Base-by-base conservation (phyloP, 2,797 vertebrate species). In the Miichthys miiuy region DNA sequence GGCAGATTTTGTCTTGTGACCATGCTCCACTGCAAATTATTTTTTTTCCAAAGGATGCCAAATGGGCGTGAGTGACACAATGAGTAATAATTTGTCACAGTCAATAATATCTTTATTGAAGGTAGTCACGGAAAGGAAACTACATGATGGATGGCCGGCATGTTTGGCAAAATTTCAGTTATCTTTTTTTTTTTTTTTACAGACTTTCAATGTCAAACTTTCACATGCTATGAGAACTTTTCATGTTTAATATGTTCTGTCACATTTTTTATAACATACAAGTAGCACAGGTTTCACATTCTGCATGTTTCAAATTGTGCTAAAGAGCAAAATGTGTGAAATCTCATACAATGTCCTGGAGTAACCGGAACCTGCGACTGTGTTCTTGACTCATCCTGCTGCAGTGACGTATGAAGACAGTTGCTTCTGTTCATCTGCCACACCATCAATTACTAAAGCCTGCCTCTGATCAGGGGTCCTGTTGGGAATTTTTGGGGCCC, bases 1-100 rank as follows among this genome's bases (percentile, higher is more conserved):
- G 92, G 94, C 94, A 96, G 94, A 95, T 91, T 93, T 76, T 18
- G 87, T 80, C 93, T 91, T 94, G 93, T 94, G 94, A 95, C 87
- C 83, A 60, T 57, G 61, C 77, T 23, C 66, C 42, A 58, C 79
- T 68, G 79, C 85, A 89, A 92, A 90, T 91, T 79, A 83, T 88
- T 90, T 92, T 90, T 92, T 92, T 89, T 89, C 80, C 87, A 75
- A 85, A 58, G 67, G 84, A 78, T 90, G 89, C 88, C 91, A 91
- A 87, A 87, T 77, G 75, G 75, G 79, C 82, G 79, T 77, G 79
- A 86, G 89, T 91, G 90, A 88, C 86, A 91, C 72, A 55, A 66
- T 83, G 87, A 89, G 88, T 89, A 87, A 91, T 86, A 88, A 90
- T 87, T 82, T 92, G 90, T 91, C 90, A 87, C 73, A 16, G 73